Percentiles rank a stretch among this genome's conserved stretches.
These are phyloP conservation scores for Euthynnus affinis DNA, from an alignment of 2,797 vertebrate genomes.

Conservation along the genomic window DNA sequence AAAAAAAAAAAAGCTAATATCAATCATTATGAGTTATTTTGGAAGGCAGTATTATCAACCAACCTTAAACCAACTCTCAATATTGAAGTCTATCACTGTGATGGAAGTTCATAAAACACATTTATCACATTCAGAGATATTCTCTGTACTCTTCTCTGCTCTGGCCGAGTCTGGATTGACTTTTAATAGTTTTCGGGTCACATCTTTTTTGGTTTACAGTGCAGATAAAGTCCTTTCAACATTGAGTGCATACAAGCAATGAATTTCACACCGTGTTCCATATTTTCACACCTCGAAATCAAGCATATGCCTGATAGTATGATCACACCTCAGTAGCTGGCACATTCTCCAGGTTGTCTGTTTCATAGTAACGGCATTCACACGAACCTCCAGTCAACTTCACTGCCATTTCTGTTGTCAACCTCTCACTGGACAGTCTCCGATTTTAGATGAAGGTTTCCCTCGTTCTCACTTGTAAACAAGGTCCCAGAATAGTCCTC, in stretches of 20 bases:
- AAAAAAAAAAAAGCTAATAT: too few relatives aligned
- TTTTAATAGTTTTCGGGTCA: background rate
- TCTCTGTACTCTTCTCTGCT: background rate
- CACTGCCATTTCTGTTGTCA: background rate
- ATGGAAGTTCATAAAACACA: background rate
- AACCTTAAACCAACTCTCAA: background rate
- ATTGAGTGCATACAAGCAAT: background rate
- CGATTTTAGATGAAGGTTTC: background rate
- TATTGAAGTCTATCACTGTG: background rate
- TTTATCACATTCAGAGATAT: background rate
- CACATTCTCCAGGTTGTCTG: background rate
- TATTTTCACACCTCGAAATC: conserved; percentile 26
- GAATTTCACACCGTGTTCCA: background rate
- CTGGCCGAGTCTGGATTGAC: background rate
- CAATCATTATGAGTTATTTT: background rate
- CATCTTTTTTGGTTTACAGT: background rate
- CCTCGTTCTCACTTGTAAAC: background rate
- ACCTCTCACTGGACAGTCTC: background rate
- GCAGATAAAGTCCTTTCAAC: background rate
- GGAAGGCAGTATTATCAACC: background rate
- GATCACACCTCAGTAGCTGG: conserved; percentile 9
- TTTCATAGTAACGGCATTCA: background rate
- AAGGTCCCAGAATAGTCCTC: background rate
- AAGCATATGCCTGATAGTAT: background rate
- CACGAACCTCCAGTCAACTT: conserved; percentile 4